Base-by-base conservation (phyloP, 2,888 invertebrate species). In the Heliconius charithonia region DNA sequence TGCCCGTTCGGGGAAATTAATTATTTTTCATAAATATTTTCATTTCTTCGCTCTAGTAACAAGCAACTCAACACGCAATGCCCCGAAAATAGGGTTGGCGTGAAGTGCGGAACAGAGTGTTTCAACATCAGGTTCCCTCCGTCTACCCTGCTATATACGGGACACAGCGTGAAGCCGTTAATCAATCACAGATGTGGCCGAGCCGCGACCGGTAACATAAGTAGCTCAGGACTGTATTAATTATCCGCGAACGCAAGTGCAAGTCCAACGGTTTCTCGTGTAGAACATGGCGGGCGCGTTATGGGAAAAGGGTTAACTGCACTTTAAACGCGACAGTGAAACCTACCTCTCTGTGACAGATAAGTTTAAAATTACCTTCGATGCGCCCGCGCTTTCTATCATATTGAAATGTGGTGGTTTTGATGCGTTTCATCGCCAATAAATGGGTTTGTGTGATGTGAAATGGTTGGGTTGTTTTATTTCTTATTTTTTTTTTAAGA, bases 161-260 rank as follows among this genome's bases (percentile, higher is more conserved):
- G 12, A 45, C 13, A 45, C 13, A 45, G 12, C 13, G 41, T 45
- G 41, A 45, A 19, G 51, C 51, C 51, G 51, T 19, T 4, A 51
- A 51, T 88, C 89, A 89, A 88, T 87, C 88, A 85, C 88, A 87
- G 89, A 89, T 89, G 92, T 88, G 91, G 92, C 93, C 90, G 89
- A 89, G 87, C 89, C 87, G 88, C 85, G 84, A 87, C 84, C 87
- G 86, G 90, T 89, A 90, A 91, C 87, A 84, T 90, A 93, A 93
- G 93, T 93, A 91, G 90, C 87, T 82, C 92, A 92, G 91, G 91
- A 91, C 90, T 87, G 92, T 92, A 93, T 93, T 92, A 93, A 93
- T 93, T 93, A 92, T 90, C 89, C 84, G 85, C 86, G 83, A 86
- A 83, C 85, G 82, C 86, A 85, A 87, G 86, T 88, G 88, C 87